phyloP scores from a whole-genome alignment of 2,888 invertebrate species.

The Adineta ricciae region DNA sequence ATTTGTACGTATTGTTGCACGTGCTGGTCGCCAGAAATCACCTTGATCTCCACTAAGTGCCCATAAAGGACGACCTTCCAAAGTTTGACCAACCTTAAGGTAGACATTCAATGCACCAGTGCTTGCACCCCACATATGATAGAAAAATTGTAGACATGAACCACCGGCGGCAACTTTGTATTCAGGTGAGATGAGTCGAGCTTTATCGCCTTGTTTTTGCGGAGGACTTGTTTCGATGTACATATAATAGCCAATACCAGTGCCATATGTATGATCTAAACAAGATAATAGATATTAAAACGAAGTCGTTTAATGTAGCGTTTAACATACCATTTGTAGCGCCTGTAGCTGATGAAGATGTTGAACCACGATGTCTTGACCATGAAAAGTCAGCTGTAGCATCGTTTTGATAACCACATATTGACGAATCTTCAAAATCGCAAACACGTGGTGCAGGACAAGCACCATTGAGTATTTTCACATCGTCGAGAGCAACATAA shows the following conservation, averaged over 20 bases:
- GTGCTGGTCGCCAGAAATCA: constrained; percentile 31
- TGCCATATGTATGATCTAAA: constrained; percentile 33
- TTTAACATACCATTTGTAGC: neutral
- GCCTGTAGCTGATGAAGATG: neutral
- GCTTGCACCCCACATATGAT: constrained; percentile 43
- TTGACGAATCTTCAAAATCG: constrained; percentile 35
- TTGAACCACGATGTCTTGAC: constrained; percentile 15
- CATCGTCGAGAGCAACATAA: constrained; percentile 35
- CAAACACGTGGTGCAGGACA: constrained; percentile 29
- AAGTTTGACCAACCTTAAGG: neutral
- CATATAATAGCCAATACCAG: constrained; percentile 39
- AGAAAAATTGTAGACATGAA: constrained; percentile 43
- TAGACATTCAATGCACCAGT: constrained; percentile 30
- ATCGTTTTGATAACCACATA: constrained; percentile 36
- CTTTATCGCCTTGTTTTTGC: constrained; percentile 39
- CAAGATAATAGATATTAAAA: neutral
- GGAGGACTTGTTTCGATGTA: constrained; percentile 42
- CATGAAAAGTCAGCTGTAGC: constrained; percentile 29
- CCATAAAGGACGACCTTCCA: neutral
- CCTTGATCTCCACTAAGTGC: constrained; percentile 31
- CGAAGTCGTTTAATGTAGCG: neutral
- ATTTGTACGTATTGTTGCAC: constrained; percentile 12
- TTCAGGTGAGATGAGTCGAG: constrained; percentile 38
- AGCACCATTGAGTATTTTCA: constrained; percentile 33
- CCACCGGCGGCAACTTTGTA: constrained; percentile 35